Conservation (phyloP, 1,140 invertebrate genomes). For the Drosophila nikananu region DNA sequence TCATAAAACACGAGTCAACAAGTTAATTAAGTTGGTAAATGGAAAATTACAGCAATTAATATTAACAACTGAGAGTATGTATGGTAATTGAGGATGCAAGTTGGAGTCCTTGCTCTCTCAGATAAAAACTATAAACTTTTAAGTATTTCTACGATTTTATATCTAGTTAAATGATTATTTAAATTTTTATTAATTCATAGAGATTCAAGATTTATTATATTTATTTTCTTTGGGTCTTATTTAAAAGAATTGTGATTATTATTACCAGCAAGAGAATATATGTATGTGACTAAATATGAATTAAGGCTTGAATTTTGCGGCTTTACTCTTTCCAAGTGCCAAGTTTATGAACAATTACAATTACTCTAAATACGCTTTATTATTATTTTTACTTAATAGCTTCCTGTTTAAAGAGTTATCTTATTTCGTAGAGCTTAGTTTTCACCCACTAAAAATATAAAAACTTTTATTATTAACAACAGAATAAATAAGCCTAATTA, state of each 20-base stretch:
- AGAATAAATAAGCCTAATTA: neutral
- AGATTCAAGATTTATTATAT: neutral
- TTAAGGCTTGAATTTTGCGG: neutral
- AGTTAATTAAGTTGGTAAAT: neutral
- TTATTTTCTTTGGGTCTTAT: neutral
- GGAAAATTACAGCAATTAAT: neutral
- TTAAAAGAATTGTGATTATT: neutral
- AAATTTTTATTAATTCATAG: neutral
- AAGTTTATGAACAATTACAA: neutral
- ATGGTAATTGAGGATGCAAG: neutral
- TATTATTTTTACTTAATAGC: neutral
- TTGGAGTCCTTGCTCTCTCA: neutral
- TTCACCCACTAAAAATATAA: no score
- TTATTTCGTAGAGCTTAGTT: no score
- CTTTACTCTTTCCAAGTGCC: neutral
- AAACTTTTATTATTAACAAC: neutral
- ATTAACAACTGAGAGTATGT: neutral
- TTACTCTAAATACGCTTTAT: neutral
- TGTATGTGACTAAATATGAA: no score
- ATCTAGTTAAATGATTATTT: neutral
- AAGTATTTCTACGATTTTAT: neutral
- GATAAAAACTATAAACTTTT: neutral
- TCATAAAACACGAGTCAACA: conserved; percentile 3
- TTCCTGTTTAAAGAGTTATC: neutral
- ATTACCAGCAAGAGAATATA: neutral